Percentiles rank a stretch among this genome's conserved stretches.
phyloP scores from a whole-genome alignment of 2,888 invertebrate species.

The Zeuzera pyrina region DNA sequence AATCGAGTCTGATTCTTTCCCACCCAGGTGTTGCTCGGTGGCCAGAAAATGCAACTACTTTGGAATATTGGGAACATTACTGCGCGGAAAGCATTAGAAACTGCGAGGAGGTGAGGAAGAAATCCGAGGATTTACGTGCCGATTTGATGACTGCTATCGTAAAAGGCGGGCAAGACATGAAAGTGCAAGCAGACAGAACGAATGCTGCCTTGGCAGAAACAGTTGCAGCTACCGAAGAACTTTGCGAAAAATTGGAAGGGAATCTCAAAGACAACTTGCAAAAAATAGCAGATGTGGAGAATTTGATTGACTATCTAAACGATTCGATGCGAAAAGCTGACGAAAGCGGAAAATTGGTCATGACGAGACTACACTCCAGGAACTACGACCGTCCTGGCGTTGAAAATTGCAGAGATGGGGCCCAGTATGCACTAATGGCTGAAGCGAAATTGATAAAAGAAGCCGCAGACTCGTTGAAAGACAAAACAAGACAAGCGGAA shows the following conservation, averaged over 20 bases:
- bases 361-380: conserved; percentile 85
- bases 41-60: conserved; percentile 78
- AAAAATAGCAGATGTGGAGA: conserved; percentile 84
- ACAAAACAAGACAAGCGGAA: conserved; percentile 77
- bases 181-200: conserved; percentile 86
- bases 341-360: conserved; percentile 84
- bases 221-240: conserved; percentile 81
- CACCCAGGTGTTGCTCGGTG: conserved; percentile 86
- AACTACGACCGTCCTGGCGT: conserved; percentile 80
- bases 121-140: conserved; percentile 78
- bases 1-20: conserved; percentile 78
- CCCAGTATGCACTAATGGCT: conserved; percentile 81
- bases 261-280: conserved; percentile 80
- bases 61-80: conserved; percentile 88
- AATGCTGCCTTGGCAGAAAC: conserved; percentile 82
- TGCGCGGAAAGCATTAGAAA: conserved; percentile 83
- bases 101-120: conserved; percentile 82
- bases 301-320: conserved; percentile 78
- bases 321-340: conserved; percentile 80
- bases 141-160: conserved; percentile 80
- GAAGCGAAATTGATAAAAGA: conserved; percentile 78
- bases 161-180: conserved; percentile 86
- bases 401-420: conserved; percentile 87
- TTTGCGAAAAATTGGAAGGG: conserved; percentile 78
- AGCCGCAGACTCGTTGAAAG: conserved; percentile 57